phyloP scores from a whole-genome alignment of 1,140 invertebrate species.

The Argopecten irradians region DNA sequence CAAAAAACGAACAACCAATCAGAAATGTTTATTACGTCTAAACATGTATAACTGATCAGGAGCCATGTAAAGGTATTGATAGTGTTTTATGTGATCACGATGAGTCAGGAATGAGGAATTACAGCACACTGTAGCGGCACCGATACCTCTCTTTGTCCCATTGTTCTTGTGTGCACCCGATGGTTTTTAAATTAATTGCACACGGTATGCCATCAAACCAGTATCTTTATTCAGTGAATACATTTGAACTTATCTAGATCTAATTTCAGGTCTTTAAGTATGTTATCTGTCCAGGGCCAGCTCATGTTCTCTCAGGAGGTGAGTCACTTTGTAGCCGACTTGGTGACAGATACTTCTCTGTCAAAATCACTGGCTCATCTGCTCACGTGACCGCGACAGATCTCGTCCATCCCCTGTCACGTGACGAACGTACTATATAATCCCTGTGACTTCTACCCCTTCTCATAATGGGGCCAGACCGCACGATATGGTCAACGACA shows the following conservation, averaged over 20 bases:
- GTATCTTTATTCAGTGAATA: not conserved
- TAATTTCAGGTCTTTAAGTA: slow-evolving; percentile 18
- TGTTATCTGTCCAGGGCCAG: not conserved
- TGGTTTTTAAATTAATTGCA: slow-evolving; percentile 23
- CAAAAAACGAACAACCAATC: not conserved
- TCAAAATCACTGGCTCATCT: not conserved
- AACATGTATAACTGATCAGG: not conserved
- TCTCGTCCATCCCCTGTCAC: not conserved
- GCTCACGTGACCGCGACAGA: not conserved
- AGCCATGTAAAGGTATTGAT: not conserved
- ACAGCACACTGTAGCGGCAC: not conserved
- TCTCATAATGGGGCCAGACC: not conserved
- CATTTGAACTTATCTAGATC: slow-evolving; percentile 18
- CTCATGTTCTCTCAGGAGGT: not conserved
- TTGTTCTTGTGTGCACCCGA: slow-evolving; percentile 13
- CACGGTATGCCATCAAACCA: not conserved
- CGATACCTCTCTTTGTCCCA: not conserved
- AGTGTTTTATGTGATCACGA: not conserved
- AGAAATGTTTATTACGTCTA: not conserved
- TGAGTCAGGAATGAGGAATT: not conserved
- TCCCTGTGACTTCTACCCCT: not conserved
- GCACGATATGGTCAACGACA: not conserved
- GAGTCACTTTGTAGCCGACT: not conserved
- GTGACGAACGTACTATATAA: not conserved
- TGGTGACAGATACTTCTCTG: not conserved